A percentile compares a stretch with the other conserved stretches of the same genome.
Evolutionary conservation across 2,113 vertebrate genomes (phyloP).

Genomic region (Mormyrus iriodes): DNA sequence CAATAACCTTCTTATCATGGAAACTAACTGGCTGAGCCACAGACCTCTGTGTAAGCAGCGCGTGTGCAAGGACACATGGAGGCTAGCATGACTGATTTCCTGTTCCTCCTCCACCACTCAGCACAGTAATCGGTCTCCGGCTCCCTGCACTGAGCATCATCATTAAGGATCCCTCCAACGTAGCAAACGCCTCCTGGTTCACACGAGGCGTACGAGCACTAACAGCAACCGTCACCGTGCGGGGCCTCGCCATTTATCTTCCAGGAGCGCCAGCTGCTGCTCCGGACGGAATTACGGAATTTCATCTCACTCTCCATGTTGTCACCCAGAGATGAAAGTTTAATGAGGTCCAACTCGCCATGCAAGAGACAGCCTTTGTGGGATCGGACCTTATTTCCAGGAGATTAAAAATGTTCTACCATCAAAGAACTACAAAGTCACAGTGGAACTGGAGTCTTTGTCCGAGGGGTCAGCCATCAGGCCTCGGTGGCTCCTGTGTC

Average conservation of each 20-base stretch:
- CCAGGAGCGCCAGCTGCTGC: background rate
- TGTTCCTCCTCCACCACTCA: background rate
- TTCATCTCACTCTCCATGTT: background rate
- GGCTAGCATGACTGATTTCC: background rate
- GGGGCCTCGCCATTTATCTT: background rate
- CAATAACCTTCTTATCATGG: background rate
- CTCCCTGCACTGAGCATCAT: background rate
- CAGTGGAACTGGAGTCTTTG: background rate
- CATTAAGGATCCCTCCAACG: background rate
- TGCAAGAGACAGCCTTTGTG: background rate
- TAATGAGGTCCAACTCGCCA: background rate
- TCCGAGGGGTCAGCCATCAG: background rate
- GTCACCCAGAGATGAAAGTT: constrained; percentile 4
- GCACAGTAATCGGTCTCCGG: background rate
- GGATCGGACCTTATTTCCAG: background rate
- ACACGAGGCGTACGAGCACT: background rate
- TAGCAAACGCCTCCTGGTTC: background rate
- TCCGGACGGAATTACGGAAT: background rate
- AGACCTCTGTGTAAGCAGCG: background rate
- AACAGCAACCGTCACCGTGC: background rate
- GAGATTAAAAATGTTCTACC: constrained; percentile 1
- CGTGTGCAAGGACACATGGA: background rate
- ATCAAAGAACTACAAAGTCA: background rate
- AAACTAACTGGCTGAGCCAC: background rate
- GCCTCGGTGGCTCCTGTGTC: background rate